Conservation (phyloP, 1,140 invertebrate genomes). For the Parapsyche elsis region DNA sequence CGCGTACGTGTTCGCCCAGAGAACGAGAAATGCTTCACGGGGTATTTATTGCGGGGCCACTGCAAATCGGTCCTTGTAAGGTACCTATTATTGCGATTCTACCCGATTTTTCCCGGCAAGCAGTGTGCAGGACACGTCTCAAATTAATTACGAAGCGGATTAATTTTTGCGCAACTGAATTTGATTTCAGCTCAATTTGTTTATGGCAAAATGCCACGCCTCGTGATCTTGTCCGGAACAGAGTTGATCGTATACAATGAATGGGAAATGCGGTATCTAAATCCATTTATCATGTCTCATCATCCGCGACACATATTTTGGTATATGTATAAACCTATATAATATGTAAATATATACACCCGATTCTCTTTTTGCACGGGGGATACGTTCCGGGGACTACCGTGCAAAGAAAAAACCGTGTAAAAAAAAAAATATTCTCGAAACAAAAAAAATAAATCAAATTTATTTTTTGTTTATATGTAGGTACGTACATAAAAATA, state of each 20-base stretch:
- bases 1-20: slow-evolving; percentile 17
- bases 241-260: background rate
- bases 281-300: slow-evolving; percentile 1
- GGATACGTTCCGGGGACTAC: too few species aligned
- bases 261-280: background rate
- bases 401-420: too few species aligned
- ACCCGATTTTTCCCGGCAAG: background rate
- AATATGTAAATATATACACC: too few species aligned
- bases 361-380: too few species aligned
- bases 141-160: slow-evolving; percentile 3
- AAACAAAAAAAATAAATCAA: too few species aligned
- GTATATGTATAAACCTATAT: background rate
- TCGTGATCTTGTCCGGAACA: background rate
- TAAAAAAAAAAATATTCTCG: too few species aligned
- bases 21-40: slow-evolving; percentile 19
- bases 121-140: background rate
- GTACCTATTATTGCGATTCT: background rate
- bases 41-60: slow-evolving; percentile 23
- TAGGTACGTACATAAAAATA: too few species aligned
- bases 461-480: too few species aligned
- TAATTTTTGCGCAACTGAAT: background rate
- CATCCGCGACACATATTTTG: background rate
- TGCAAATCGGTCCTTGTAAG: background rate
- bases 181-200: too few species aligned
- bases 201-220: background rate